A percentile compares a stretch with the other conserved stretches of the same genome.
Conservation (phyloP, 2,888 invertebrate genomes). For the Dynastes hyllus region DNA sequence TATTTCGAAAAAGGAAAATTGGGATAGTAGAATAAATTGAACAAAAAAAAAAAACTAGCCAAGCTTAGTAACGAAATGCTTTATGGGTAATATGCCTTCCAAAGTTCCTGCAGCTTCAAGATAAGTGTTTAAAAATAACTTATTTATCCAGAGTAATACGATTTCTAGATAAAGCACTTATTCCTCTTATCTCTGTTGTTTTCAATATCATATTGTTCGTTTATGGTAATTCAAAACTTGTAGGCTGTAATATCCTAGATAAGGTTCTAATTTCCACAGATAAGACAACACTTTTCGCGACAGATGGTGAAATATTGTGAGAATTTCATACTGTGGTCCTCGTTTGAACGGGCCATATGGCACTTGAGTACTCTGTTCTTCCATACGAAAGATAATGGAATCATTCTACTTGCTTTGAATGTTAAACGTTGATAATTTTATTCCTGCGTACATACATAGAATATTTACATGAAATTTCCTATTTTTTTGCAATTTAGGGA, state of each 20-base stretch:
- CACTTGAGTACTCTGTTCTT: slow-evolving; percentile 56
- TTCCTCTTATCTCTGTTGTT: slow-evolving; percentile 34
- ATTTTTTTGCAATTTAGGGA: too few relatives aligned
- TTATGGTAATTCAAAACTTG: slow-evolving; percentile 57
- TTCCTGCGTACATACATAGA: background rate
- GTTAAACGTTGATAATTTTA: background rate
- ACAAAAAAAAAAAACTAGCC: too few relatives aligned
- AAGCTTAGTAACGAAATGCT: background rate
- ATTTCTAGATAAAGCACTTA: slow-evolving; percentile 39
- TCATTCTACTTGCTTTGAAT: slow-evolving; percentile 19
- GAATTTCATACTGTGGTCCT: slow-evolving; percentile 67
- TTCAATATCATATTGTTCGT: slow-evolving; percentile 42
- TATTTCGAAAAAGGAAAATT: too few relatives aligned
- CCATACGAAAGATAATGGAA: slow-evolving; percentile 38
- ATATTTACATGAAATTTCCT: background rate
- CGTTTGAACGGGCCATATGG: slow-evolving; percentile 66
- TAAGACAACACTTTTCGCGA: slow-evolving; percentile 65
- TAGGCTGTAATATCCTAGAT: slow-evolving; percentile 57
- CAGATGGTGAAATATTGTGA: slow-evolving; percentile 70
- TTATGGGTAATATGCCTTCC: background rate
- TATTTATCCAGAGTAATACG: slow-evolving; percentile 38
- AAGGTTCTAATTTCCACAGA: slow-evolving; percentile 63
- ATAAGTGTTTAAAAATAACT: slow-evolving; percentile 42
- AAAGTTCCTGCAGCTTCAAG: slow-evolving; percentile 25
- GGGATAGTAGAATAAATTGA: too few relatives aligned